Percentiles rank a stretch among this genome's conserved stretches.
phyloP scores from a whole-genome alignment of 2,888 invertebrate genomes.

The Mantis religiosa region DNA sequence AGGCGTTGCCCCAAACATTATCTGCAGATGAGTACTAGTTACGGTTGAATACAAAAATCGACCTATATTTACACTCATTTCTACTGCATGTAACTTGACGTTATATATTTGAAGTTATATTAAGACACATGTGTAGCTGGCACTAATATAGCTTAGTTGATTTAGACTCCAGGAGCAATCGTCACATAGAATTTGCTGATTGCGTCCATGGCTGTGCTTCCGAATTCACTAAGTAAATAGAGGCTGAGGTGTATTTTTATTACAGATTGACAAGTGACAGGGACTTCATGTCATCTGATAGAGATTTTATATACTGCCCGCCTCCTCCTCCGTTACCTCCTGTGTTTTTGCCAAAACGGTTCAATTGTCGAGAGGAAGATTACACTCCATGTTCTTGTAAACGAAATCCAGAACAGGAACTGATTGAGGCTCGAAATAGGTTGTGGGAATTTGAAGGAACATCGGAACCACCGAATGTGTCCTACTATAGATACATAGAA shows the following conservation, averaged over 20 bases:
- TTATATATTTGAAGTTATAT: too few relatives aligned
- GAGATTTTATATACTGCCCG: slow-evolving; percentile 16
- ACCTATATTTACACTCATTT: too few relatives aligned
- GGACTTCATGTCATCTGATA: slow-evolving; percentile 20
- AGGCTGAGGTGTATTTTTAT: background rate
- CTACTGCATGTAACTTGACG: too few relatives aligned
- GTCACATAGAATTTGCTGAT: too few relatives aligned
- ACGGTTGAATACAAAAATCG: too few relatives aligned
- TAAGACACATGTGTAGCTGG: too few relatives aligned
- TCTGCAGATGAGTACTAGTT: too few relatives aligned
- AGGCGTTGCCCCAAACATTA: too few relatives aligned
- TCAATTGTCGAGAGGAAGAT: background rate
- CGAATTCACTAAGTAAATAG: too few relatives aligned
- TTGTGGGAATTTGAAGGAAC: slow-evolving; percentile 24
- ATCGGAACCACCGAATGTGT: slow-evolving; percentile 20
- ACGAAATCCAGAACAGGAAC: slow-evolving; percentile 24
- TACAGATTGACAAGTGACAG: background rate
- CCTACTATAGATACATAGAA: slow-evolving; percentile 27
- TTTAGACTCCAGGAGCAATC: too few relatives aligned
- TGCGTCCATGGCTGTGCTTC: too few relatives aligned
- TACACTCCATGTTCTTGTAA: background rate
- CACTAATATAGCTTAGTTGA: too few relatives aligned
- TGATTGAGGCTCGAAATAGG: slow-evolving; percentile 17
- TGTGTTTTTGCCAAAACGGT: background rate
- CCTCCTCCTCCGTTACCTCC: slow-evolving; percentile 23